phyloP scores from a whole-genome alignment of 2,113 vertebrate species.

The Varanus salvator region DNA sequence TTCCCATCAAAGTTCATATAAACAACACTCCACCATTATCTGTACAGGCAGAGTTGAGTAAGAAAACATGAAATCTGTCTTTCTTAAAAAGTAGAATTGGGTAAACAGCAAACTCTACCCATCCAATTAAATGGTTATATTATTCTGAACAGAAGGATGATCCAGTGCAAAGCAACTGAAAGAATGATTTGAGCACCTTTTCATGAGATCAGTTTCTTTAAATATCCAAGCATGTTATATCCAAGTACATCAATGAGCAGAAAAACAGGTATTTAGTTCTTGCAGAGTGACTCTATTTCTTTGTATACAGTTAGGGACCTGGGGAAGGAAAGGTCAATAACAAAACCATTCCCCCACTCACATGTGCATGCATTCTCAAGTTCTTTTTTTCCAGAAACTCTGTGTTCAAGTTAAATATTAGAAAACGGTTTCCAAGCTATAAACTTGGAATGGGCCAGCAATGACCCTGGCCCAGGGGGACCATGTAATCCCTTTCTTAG shows the following conservation, averaged over 20 bases:
- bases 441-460: no score
- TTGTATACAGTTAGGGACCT: not conserved
- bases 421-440: not conserved
- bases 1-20: not conserved
- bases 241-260: not conserved
- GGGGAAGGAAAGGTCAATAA: not conserved
- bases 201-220: not conserved
- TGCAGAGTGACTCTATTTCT: not conserved
- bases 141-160: not conserved
- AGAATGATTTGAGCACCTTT: not conserved
- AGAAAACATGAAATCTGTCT: not conserved
- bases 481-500: not conserved
- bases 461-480: no score
- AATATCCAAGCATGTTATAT: not conserved
- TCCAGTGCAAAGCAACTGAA: not conserved
- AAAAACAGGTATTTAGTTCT: not conserved
- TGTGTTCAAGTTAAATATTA: constrained; percentile 2
- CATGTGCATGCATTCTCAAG: no score
- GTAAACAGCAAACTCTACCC: not conserved
- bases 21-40: not conserved
- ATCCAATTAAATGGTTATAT: not conserved
- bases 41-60: not conserved
- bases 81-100: not conserved
- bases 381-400: not conserved
- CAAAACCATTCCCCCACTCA: not conserved